Conservation (phyloP, 2,888 invertebrate genomes). For the Thymelicus sylvestris region DNA sequence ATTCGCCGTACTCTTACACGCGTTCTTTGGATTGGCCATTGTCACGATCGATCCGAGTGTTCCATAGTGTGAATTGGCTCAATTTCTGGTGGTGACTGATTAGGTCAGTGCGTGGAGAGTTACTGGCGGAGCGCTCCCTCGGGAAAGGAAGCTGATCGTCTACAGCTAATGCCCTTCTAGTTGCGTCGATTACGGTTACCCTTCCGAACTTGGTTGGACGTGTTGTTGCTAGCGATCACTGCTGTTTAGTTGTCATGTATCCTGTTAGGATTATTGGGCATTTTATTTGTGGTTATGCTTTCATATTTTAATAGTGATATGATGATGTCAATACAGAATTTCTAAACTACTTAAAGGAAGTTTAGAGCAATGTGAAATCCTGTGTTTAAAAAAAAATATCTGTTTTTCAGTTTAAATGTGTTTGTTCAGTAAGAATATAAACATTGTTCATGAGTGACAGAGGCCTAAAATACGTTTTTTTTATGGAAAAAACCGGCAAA, state of each 20-base stretch:
- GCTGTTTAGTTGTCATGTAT: background rate
- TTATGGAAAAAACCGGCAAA: too few relatives aligned
- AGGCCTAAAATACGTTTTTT: too few relatives aligned
- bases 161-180: constrained; percentile 79
- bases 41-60: constrained; percentile 40
- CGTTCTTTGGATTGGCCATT: constrained; percentile 61
- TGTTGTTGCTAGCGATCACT: constrained; percentile 53
- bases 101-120: constrained; percentile 43
- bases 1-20: constrained; percentile 52
- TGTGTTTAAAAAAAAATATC: too few relatives aligned
- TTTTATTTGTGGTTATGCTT: background rate
- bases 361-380: too few relatives aligned
- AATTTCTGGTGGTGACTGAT: constrained; percentile 41
- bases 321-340: too few relatives aligned
- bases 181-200: constrained; percentile 79
- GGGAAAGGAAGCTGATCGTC: constrained; percentile 80
- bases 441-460: too few relatives aligned
- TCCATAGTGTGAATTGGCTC: constrained; percentile 49
- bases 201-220: constrained; percentile 80
- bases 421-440: too few relatives aligned
- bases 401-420: too few relatives aligned
- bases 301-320: too few relatives aligned
- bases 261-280: background rate
- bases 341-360: too few relatives aligned
- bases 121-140: constrained; percentile 65